phyloP scores from a whole-genome alignment of 2,113 vertebrate species.

The Centropus bengalensis region DNA sequence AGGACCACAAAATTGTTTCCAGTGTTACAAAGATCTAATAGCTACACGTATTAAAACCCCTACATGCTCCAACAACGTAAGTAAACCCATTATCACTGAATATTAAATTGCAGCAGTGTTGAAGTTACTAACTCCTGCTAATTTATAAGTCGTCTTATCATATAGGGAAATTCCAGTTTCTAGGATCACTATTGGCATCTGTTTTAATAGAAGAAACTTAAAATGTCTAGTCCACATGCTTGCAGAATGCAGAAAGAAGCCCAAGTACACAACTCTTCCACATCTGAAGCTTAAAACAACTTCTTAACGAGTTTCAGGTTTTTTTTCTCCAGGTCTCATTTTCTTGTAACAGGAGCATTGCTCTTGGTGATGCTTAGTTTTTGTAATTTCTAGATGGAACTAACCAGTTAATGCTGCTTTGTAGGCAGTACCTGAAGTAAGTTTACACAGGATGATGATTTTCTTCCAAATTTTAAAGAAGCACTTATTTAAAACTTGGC shows the following conservation, averaged over 20 bases:
- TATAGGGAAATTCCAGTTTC: not conserved
- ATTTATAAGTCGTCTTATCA: not conserved
- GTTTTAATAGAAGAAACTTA: not conserved
- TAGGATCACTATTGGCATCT: not conserved
- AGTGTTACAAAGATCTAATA: not conserved
- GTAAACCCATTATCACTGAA: not conserved
- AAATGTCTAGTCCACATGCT: not conserved
- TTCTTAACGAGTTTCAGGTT: not conserved
- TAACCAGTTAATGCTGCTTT: not conserved
- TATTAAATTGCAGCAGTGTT: not conserved
- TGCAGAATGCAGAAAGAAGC: not conserved
- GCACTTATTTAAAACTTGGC: not conserved
- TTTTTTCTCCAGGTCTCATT: not conserved
- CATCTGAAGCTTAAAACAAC: not conserved
- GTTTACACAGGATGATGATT: not conserved
- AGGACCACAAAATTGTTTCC: not conserved
- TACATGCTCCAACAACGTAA: fast-evolving
- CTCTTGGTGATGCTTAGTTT: not conserved
- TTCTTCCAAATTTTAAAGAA: not conserved
- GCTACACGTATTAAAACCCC: not conserved
- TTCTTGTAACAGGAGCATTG: not conserved
- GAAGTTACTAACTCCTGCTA: not conserved
- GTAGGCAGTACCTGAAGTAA: not conserved
- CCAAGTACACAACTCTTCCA: not conserved
- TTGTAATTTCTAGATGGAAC: not conserved